Base-by-base conservation (phyloP, 1,140 invertebrate species). In the Berghia stephanieae region DNA sequence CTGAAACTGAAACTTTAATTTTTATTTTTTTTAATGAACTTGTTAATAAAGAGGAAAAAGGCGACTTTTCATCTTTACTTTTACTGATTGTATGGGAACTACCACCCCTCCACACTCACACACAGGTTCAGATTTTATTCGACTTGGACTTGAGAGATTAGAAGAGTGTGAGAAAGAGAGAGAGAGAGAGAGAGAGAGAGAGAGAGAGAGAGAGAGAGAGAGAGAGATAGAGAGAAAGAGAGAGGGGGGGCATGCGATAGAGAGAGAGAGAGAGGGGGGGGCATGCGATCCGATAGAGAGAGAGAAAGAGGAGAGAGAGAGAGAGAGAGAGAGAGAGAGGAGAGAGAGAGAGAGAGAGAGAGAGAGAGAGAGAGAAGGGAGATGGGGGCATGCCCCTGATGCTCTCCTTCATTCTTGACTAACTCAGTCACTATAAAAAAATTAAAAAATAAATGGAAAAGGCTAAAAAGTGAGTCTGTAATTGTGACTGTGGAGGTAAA, bases 391-490 rank as follows among this genome's bases (percentile, higher is more conserved):
- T n/a, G n/a, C n/a, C n/a, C n/a, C n/a, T n/a, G 2, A 75, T 57
- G 10, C 57, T 60, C 4, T 55, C 73, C 55, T 66, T 75, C 73
- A 75, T 75, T 16, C 10, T 71, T 27, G 5, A 60, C 21, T 31
- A 27, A 31, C 21, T 6, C 68, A 42, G 68, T 70, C 24, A 3
- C 1, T 46, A 46, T 3, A 31, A n/a, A 70, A 10, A 70, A n/a
- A 46, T n/a, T 8, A 24, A 4, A n/a, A 44, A 10, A 3, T n/a
- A 27, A n/a, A 36, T 21, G 46, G 24, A 44, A 44, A 10, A 24
- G 40, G 10, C 5, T 16, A 70, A 40, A 36, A 38, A 40, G 24
- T 68, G 66, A 66, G 18, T 0, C 21, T 34, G 13, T 66, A 13
- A 66, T 3, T 13, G 3, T 16, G 3, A 34, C 36, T 27, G 31